Percentiles rank a stretch among this genome's conserved stretches.
Evolutionary conservation across 1,140 invertebrate species (phyloP).

Genomic region (Bombus polaris): DNA sequence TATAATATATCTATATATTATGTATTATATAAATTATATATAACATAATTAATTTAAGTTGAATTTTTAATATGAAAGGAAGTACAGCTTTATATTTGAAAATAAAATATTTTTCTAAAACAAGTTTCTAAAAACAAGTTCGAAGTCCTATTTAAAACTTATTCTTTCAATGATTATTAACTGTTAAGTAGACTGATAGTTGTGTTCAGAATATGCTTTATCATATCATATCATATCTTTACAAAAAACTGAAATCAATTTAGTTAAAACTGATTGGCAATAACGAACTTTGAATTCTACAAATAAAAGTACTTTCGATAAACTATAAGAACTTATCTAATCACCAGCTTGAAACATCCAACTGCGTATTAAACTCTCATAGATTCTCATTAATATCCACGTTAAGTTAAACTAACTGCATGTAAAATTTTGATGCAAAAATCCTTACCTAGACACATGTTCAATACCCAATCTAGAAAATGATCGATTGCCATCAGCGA

Average conservation of each 20-base stretch:
- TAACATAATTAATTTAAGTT: too few species aligned
- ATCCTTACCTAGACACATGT: neutral
- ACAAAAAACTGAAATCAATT: neutral
- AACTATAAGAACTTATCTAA: neutral
- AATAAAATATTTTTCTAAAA: neutral
- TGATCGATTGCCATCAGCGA: neutral
- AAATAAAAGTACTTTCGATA: too few species aligned
- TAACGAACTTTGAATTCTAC: too few species aligned
- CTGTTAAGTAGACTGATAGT: too few species aligned
- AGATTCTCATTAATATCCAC: too few species aligned
- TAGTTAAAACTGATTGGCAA: neutral
- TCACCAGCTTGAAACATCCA: too few species aligned
- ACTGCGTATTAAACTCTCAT: too few species aligned
- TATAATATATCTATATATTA: too few species aligned
- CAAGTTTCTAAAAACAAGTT: neutral
- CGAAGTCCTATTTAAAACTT: neutral
- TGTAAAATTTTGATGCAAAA: neutral
- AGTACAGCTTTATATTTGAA: neutral
- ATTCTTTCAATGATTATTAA: neutral
- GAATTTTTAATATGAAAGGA: neutral
- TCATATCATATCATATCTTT: neutral
- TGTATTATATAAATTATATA: too few species aligned
- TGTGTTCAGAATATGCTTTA: neutral
- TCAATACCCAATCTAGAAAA: constrained; percentile 7
- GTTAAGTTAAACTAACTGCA: too few species aligned